A percentile compares a stretch with the other conserved stretches of the same genome.
Evolutionary conservation across 2,888 invertebrate species (phyloP).

Genomic region (Noctua janthe): DNA sequence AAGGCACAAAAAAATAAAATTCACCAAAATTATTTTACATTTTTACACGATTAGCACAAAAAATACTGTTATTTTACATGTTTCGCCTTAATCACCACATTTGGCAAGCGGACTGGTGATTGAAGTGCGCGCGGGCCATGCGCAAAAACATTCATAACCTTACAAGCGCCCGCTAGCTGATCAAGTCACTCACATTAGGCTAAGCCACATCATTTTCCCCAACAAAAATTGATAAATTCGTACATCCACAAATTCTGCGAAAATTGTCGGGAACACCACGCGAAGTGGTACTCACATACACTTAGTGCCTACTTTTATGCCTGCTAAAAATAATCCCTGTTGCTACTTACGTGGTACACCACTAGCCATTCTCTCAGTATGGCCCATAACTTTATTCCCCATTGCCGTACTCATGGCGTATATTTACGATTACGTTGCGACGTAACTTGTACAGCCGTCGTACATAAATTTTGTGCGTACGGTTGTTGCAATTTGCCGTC

Average conservation of each 20-base stretch:
- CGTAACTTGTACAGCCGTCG: slow-evolving; percentile 67
- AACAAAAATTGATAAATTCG: neutral
- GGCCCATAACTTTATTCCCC: slow-evolving; percentile 69
- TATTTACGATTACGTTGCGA: slow-evolving; percentile 67
- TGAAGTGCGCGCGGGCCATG: slow-evolving; percentile 1
- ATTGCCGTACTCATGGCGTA: slow-evolving; percentile 59
- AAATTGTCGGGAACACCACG: slow-evolving; percentile 10
- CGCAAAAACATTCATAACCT: slow-evolving; percentile 9
- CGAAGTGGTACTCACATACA: slow-evolving; percentile 23
- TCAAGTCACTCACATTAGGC: neutral
- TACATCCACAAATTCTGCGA: slow-evolving; percentile 3
- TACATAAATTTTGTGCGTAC: slow-evolving; percentile 68
- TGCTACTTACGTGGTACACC: slow-evolving; percentile 47
- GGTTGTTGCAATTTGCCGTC: slow-evolving; percentile 63
- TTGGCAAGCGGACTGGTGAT: slow-evolving; percentile 38
- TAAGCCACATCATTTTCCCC: neutral
- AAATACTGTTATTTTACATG: neutral
- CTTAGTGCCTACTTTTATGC: slow-evolving; percentile 40
- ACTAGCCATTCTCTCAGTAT: slow-evolving; percentile 59
- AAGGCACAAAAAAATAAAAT: neutral
- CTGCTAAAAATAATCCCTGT: slow-evolving; percentile 49
- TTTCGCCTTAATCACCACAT: slow-evolving; percentile 38
- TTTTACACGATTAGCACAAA: neutral
- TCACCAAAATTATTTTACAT: neutral
- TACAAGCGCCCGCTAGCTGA: neutral